Evolutionary conservation across 2,113 vertebrate species (phyloP), one percentile per base, ranked within the genome.

Genomic region (Trogon melanurus): DNA sequence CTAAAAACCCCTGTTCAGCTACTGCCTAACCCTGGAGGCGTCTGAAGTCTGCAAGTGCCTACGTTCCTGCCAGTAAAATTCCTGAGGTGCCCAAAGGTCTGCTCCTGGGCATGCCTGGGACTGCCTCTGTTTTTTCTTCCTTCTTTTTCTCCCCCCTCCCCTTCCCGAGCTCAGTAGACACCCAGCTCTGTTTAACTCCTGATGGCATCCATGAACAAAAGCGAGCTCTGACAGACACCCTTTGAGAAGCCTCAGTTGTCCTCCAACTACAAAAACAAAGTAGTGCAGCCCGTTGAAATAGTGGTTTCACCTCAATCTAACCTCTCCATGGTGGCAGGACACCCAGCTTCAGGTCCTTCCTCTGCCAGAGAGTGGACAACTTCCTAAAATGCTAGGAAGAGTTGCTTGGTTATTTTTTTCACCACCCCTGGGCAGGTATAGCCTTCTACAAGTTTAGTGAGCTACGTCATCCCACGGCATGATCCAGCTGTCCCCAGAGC

Each of bases 21-120:
- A 94, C 93, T 96, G 95, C 95, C 94, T 96, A 96, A 96, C 96
- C 93, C 94, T 94, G 86, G 95, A 96, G 96, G 95, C 95, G 93
- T 96, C 96, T 97, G 54, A 94, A 95, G 95, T 97, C 96, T 96
- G 93, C 79, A 72, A 97, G 85, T 89, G 87, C 91, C 93, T 89
- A 85, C 2, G 3, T 50, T 87, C 54, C 87, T 96, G 87, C 93
- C 95, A 96, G 84, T 61, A 91, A 95, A 95, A 96, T 97, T 97
- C 91, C 81, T 88, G 78, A 96, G 91, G 84, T 96, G 96, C 93
- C 94, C 91, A 69, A 62, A 96, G 94, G 81, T 93, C 93, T 96
- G 87, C 96, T 96, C 62, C 95, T 91, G 85, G 96, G 95, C 96
- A 93, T 94, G 95, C 93, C 93, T 73, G 66, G 36, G 88, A 89